Evolutionary conservation across 2,888 invertebrate species (phyloP).

Genomic region (Agrotis exclamationis): DNA sequence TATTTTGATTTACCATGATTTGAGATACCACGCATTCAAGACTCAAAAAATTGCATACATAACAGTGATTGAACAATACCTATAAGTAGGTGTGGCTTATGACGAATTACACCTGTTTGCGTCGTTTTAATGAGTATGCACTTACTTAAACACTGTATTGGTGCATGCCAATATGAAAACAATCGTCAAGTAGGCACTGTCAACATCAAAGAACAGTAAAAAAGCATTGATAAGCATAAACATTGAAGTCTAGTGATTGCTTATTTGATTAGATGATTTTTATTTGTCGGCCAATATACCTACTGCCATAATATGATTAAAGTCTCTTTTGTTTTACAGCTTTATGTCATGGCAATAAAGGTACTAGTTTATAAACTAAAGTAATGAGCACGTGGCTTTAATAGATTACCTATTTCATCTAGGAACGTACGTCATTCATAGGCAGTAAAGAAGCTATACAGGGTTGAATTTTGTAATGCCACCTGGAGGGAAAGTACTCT

Average conservation of each 20-base stretch:
- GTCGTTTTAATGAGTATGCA: not conserved
- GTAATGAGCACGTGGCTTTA: not conserved
- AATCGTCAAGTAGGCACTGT: not conserved
- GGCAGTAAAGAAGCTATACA: not conserved
- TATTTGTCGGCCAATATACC: slow-evolving; percentile 19
- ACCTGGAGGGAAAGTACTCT: too few species aligned
- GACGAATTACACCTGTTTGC: slow-evolving; percentile 13
- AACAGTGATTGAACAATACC: not conserved
- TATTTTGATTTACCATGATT: slow-evolving; percentile 16
- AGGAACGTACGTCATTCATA: not conserved
- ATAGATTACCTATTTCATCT: not conserved
- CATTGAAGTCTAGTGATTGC: slow-evolving; percentile 33
- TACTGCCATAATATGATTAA: slow-evolving; percentile 12
- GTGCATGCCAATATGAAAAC: not conserved
- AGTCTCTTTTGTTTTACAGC: slow-evolving; percentile 21
- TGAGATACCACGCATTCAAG: not conserved
- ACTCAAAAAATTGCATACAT: not conserved
- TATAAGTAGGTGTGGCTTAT: slow-evolving; percentile 2
- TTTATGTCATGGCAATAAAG: slow-evolving; percentile 15
- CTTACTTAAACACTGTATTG: not conserved
- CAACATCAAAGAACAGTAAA: slow-evolving; percentile 27
- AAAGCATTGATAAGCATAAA: slow-evolving; percentile 22
- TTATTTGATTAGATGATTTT: slow-evolving; percentile 18
- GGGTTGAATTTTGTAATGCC: too few species aligned
- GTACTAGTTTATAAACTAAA: not conserved